Evolutionary conservation across 2,113 vertebrate species (phyloP), one percentile per base, ranked within the genome.

Genomic region (Xenotilapia longispinis): DNA sequence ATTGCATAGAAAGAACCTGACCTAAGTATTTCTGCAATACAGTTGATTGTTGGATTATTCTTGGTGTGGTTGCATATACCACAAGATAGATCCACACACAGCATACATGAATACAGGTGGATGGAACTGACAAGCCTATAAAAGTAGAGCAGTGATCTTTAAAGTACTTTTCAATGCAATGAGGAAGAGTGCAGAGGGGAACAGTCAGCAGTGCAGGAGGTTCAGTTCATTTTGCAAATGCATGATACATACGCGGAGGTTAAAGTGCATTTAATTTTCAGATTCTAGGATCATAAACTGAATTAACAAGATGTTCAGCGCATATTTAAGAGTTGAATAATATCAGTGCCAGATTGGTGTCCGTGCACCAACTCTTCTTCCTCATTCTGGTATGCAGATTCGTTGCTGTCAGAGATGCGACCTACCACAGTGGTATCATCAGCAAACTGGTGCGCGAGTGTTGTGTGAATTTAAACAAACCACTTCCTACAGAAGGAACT

Each of bases 191-290:
- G 4, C 31, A 63, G 58, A n/a, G 31, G 9, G 4, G 2, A 63
- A n/a, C 60, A 36, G 60, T 36, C 60, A 36, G 31, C 6, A 7
- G 9, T 63, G 58, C 6, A 7, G 17, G 58, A 63, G 6, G 58
- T n/a, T 65, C 58, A 63, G 1, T 63, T 65, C 10, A 36, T 36
- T 36, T 65, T n/a, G 60, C 4, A 65, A 65, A 65, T 5, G 9
- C 6, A n/a, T 0, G 9, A 36, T 63, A n/a, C 58, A 36, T 36
- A 65, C 6, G 0, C 2, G 1, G 31, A n/a, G 6, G 60, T 65
- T 36, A 36, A 12, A 65, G 60, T 65, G 31, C 6, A 36, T 65
- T 2, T 36, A 36, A 65, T 31, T 12, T 65, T 65, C 60, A 65
- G 60, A 36, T 65, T 65, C 60, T 65, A 36, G 31, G 12, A 65